A percentile compares a stretch with the other conserved stretches of the same genome.
These are phyloP conservation scores for Potorous gilbertii DNA, from an alignment of 2,797 vertebrate species.

Conservation along the genomic window DNA sequence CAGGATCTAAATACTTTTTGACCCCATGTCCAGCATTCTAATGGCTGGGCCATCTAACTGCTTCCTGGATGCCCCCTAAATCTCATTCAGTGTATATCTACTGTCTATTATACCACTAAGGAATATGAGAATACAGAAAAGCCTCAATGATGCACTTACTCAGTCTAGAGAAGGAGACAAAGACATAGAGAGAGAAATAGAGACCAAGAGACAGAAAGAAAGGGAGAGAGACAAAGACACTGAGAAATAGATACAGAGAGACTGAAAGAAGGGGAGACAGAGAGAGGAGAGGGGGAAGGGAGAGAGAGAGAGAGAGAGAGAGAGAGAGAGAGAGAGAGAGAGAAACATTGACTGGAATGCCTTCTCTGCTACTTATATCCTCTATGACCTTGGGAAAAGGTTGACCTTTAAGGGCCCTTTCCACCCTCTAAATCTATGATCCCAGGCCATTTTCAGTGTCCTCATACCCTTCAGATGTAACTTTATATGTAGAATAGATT, in stretches of 20 bases:
- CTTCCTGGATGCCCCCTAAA: not conserved
- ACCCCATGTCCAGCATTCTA: no score
- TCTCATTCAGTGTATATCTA: not conserved
- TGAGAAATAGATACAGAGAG: no score
- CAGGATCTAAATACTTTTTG: no score
- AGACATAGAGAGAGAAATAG: no score
- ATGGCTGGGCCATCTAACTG: no score
- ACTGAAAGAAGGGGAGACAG: not conserved
- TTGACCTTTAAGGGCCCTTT: not conserved
- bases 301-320: not conserved
- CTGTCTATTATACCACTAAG: conserved; percentile 24
- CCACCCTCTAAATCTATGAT: not conserved
- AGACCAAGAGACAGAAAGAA: no score
- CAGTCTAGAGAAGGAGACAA: no score
- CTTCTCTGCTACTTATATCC: not conserved
- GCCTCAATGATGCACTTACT: not conserved
- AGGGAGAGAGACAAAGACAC: not conserved
- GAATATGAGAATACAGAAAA: not conserved
- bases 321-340: not conserved
- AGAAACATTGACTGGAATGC: not conserved
- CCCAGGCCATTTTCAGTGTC: not conserved
- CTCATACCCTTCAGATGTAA: not conserved
- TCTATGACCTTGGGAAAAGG: not conserved
- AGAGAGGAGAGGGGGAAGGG: no score
- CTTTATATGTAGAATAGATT: not conserved